These are phyloP conservation scores for Peribatodes rhomboidaria DNA, from an alignment of 2,888 invertebrate species.

Conservation along the genomic window DNA sequence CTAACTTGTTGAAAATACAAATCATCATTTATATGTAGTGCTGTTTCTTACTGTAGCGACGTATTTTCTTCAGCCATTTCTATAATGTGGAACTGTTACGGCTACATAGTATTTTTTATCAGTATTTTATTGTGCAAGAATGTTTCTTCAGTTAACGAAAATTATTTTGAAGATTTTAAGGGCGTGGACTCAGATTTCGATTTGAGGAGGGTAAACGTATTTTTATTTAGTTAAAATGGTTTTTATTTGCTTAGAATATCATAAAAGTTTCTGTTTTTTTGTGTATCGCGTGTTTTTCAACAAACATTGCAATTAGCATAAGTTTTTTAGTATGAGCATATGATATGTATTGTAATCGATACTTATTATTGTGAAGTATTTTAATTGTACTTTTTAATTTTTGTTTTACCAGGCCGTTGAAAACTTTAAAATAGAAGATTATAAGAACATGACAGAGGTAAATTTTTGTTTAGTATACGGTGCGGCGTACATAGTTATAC, in stretches of 20 bases:
- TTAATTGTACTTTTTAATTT: background rate
- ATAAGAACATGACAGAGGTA: constrained; percentile 8
- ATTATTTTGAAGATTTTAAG: background rate
- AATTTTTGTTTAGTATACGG: background rate
- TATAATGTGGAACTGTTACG: background rate
- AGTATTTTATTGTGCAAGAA: background rate
- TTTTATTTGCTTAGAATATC: no score
- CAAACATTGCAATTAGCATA: no score
- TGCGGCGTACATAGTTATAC: no score
- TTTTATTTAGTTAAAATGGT: background rate
- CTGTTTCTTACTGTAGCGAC: background rate
- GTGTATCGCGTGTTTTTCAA: background rate
- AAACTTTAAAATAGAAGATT: constrained; percentile 3
- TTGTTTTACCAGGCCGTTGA: constrained; percentile 5
- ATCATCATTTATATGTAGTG: background rate
- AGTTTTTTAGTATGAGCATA: no score
- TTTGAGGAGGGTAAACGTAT: background rate
- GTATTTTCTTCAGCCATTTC: background rate
- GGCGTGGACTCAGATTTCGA: constrained; percentile 16
- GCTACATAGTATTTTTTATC: background rate
- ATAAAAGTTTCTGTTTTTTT: no score
- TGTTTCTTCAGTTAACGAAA: background rate
- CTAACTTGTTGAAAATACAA: background rate
- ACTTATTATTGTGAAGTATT: no score
- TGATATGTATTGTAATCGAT: no score